A percentile compares a stretch with the other conserved stretches of the same genome.
Evolutionary conservation across 2,113 vertebrate genomes (phyloP).

Genomic region (Peromyscus californicus): DNA sequence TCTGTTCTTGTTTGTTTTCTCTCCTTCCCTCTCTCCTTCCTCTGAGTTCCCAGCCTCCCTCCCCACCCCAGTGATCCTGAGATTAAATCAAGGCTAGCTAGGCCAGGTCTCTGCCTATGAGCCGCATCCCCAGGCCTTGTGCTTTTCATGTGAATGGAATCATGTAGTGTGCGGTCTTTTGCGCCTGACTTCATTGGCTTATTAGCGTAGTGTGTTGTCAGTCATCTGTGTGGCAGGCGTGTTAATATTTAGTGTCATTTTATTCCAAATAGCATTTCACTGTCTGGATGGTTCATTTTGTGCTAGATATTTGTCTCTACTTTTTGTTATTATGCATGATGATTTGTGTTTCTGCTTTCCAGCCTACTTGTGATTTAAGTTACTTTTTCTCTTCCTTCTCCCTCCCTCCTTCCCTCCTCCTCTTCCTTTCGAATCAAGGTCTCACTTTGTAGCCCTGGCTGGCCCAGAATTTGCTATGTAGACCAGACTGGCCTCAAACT

Average conservation of each 20-base stretch:
- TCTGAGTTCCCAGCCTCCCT: not conserved
- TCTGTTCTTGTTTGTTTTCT: not conserved
- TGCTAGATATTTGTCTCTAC: constrained; percentile 2
- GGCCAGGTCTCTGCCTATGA: not conserved
- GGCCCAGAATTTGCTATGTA: not conserved
- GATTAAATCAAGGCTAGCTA: not conserved
- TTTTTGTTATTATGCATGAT: not conserved
- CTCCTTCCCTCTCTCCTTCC: not conserved
- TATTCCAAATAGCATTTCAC: not conserved
- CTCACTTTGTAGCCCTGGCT: not conserved
- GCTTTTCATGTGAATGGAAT: constrained; percentile 2
- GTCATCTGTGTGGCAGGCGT: not conserved
- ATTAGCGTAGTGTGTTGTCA: constrained; percentile 18
- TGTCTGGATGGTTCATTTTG: not conserved
- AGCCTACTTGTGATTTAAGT: constrained; percentile 4
- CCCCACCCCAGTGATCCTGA: not conserved
- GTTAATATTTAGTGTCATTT: not conserved
- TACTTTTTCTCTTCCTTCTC: not conserved
- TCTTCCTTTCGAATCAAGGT: not conserved
- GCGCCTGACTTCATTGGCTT: not conserved
- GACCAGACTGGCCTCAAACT: not conserved
- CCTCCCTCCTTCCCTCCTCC: not conserved
- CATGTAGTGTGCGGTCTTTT: not conserved
- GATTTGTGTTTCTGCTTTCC: not conserved
- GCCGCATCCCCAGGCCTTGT: not conserved